A percentile compares a stretch with the other conserved stretches of the same genome.
Evolutionary conservation across 2,888 invertebrate genomes (phyloP).

Genomic region (Philopedon plagiatum): DNA sequence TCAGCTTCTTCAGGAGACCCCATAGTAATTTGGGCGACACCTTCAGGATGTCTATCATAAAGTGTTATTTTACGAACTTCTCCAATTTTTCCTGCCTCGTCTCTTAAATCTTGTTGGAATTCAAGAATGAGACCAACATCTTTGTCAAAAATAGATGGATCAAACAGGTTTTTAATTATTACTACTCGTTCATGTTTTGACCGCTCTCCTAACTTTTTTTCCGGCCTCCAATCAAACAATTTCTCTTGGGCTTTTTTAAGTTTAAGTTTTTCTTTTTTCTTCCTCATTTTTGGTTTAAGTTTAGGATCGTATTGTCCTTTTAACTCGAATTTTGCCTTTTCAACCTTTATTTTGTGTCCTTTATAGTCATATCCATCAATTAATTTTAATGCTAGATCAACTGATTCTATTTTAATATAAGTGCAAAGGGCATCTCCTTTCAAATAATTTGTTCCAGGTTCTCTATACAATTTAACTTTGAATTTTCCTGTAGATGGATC

Average conservation of each 20-base stretch:
- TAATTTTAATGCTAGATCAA: conserved; percentile 91
- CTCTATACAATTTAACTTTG: conserved; percentile 82
- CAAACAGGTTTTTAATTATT: conserved; percentile 94
- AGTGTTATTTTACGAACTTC: conserved; percentile 91
- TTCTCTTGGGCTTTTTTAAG: conserved; percentile 93
- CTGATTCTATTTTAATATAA: conserved; percentile 96
- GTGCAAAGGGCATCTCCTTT: conserved; percentile 98
- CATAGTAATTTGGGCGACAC: conserved; percentile 94
- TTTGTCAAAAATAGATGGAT: conserved; percentile 88
- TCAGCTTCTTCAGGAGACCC: conserved; percentile 93
- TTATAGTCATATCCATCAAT: conserved; percentile 89
- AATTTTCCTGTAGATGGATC: conserved; percentile 57
- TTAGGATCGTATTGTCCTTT: conserved; percentile 95
- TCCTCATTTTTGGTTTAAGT: conserved; percentile 91
- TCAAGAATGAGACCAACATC: conserved; percentile 92
- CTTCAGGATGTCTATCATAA: conserved; percentile 94
- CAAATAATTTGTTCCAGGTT: conserved; percentile 80
- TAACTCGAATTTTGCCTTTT: conserved; percentile 93
- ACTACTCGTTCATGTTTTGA: conserved; percentile 92
- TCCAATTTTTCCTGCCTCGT: conserved; percentile 93
- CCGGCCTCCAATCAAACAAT: conserved; percentile 97
- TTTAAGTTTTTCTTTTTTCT: conserved; percentile 91
- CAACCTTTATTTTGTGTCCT: conserved; percentile 88
- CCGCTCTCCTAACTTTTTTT: conserved; percentile 88
- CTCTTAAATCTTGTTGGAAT: conserved; percentile 90